phyloP scores from a whole-genome alignment of 2,888 invertebrate species.

The Tigriopus californicus region DNA sequence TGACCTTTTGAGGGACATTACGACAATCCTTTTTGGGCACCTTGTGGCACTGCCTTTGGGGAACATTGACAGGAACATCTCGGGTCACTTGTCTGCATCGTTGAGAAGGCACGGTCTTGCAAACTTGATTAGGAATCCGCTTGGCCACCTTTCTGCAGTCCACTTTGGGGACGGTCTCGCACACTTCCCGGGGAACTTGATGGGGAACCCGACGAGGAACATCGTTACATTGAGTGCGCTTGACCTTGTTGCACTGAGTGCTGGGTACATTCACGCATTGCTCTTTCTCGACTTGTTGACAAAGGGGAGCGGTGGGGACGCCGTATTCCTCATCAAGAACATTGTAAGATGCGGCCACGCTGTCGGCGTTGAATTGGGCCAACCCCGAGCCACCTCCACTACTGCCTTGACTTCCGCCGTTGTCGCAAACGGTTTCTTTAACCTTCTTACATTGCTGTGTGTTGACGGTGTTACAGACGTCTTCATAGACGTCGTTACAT shows the following conservation, averaged over 20 bases:
- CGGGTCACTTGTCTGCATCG: background rate
- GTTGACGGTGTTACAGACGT: slow-evolving; percentile 10
- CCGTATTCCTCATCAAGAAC: slow-evolving; percentile 3
- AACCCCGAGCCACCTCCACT: background rate
- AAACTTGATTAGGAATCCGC: background rate
- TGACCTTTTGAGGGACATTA: slow-evolving; percentile 4
- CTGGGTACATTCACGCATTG: background rate
- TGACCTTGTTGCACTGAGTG: background rate
- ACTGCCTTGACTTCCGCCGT: background rate
- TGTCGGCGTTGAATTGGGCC: background rate
- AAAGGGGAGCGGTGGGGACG: background rate
- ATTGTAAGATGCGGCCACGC: background rate
- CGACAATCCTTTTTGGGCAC: slow-evolving; percentile 8
- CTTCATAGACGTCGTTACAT: slow-evolving; percentile 5
- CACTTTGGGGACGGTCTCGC: slow-evolving; percentile 3
- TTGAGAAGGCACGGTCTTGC: background rate
- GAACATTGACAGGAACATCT: background rate
- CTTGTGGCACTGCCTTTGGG: background rate
- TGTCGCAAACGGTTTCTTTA: background rate
- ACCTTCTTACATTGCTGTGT: background rate
- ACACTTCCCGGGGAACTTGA: slow-evolving; percentile 5
- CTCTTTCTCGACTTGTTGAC: background rate
- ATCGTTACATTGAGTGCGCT: background rate
- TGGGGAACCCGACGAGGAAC: slow-evolving; percentile 2
- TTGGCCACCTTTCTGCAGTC: slow-evolving; percentile 1